phyloP scores from a whole-genome alignment of 2,113 vertebrate species.

The Xiphophorus maculatus region DNA sequence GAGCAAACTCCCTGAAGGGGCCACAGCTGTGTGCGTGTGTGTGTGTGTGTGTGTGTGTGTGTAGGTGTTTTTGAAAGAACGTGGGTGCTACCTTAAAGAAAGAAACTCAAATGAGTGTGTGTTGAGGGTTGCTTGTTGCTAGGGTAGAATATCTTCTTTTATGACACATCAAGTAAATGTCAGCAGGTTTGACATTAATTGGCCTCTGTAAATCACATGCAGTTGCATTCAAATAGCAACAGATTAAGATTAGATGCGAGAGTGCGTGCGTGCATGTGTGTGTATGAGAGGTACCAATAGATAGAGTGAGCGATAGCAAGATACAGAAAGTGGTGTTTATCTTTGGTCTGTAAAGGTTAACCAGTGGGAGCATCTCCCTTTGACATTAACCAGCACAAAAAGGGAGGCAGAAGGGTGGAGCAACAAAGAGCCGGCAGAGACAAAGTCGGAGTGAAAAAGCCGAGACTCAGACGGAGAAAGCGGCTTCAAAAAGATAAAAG shows the following conservation, averaged over 20 bases:
- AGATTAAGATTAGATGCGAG: conserved; percentile 10
- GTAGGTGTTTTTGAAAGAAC: not conserved
- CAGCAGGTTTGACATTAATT: conserved; percentile 41
- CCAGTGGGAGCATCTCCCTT: conserved; percentile 53
- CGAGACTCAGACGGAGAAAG: conserved; percentile 25
- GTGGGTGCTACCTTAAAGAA: not conserved
- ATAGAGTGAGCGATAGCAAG: conserved; percentile 14
- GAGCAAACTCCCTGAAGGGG: conserved; percentile 45
- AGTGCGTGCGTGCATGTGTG: not conserved
- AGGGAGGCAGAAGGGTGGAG: conserved; percentile 20
- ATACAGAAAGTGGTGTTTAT: conserved; percentile 41
- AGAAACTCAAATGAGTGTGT: not conserved
- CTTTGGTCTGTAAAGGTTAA: conserved; percentile 65
- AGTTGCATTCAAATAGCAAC: conserved; percentile 5
- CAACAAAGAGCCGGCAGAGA: conserved; percentile 9
- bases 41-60: not conserved
- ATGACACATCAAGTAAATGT: conserved; percentile 54
- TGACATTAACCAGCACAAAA: conserved; percentile 54
- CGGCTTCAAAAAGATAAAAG: conserved; percentile 13
- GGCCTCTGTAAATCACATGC: not conserved
- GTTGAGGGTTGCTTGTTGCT: not conserved
- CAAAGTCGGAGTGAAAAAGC: conserved; percentile 9
- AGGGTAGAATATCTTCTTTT: conserved; percentile 21
- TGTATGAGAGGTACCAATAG: not conserved
- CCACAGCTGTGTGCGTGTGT: conserved; percentile 54